These are phyloP conservation scores for Diorhabda carinulata DNA, from an alignment of 1,140 invertebrate genomes.

Conservation along the genomic window DNA sequence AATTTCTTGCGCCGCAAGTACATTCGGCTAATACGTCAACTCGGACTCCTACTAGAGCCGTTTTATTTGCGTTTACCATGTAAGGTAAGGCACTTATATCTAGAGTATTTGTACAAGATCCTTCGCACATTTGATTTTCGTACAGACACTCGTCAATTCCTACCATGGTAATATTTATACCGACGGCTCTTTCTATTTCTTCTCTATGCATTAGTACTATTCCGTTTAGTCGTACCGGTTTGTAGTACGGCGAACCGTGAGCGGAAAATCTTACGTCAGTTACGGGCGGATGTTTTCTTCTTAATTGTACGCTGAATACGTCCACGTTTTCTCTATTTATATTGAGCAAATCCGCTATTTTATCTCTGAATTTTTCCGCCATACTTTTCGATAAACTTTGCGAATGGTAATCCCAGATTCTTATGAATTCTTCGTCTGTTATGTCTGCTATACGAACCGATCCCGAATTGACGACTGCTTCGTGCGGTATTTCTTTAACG, in stretches of 20 bases:
- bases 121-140: conserved; percentile 92
- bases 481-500: conserved; percentile 90
- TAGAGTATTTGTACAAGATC: conserved; percentile 89
- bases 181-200: conserved; percentile 89
- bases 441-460: conserved; percentile 91
- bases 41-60: conserved; percentile 86
- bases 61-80: conserved; percentile 95
- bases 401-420: conserved; percentile 85
- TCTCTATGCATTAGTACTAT: conserved; percentile 90
- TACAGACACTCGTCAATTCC: conserved; percentile 96
- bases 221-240: conserved; percentile 89
- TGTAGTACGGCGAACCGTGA: conserved; percentile 93
- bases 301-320: conserved; percentile 89
- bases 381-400: conserved; percentile 81
- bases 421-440: conserved; percentile 92
- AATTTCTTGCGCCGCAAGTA: conserved; percentile 87
- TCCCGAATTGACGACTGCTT: conserved; percentile 92
- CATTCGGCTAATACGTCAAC: conserved; percentile 87
- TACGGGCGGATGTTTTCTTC: conserved; percentile 79
- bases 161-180: conserved; percentile 95
- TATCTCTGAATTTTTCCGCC: conserved; percentile 82
- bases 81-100: conserved; percentile 87
- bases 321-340: conserved; percentile 88
- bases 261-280: conserved; percentile 93
- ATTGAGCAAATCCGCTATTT: conserved; percentile 77